A percentile compares a stretch with the other conserved stretches of the same genome.
Evolutionary conservation across 2,888 invertebrate genomes (phyloP).

Genomic region (Cosmia trapezina): DNA sequence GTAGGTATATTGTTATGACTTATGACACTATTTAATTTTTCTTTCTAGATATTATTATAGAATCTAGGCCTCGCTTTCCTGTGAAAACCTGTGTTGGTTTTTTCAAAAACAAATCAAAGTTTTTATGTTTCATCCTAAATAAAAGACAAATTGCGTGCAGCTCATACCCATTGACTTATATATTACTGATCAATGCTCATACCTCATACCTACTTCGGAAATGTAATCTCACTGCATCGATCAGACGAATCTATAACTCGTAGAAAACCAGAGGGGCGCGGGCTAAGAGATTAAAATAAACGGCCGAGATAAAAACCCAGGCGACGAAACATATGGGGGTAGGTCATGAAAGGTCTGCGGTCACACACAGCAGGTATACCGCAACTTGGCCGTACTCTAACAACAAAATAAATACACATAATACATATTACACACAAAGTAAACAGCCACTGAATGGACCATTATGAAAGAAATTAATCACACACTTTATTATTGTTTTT

Average conservation of each 20-base stretch:
- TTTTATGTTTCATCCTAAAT: not conserved
- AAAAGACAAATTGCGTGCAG: slow-evolving; percentile 21
- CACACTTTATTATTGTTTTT: slow-evolving; percentile 75
- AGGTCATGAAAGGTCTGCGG: slow-evolving; percentile 59
- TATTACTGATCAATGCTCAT: no score
- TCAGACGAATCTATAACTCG: slow-evolving; percentile 34
- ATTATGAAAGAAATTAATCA: slow-evolving; percentile 62
- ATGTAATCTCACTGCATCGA: slow-evolving; percentile 19
- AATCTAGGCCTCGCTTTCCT: not conserved
- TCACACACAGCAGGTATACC: slow-evolving; percentile 5
- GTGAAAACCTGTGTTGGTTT: not conserved
- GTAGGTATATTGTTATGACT: no score
- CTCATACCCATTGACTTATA: no score
- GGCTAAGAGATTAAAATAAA: slow-evolving; percentile 53
- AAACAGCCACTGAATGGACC: slow-evolving; percentile 60
- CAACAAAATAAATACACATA: slow-evolving; percentile 40
- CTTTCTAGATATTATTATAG: not conserved
- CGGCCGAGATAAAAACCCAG: slow-evolving; percentile 38
- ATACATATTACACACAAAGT: slow-evolving; percentile 43
- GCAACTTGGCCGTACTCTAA: slow-evolving; percentile 5
- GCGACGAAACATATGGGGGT: slow-evolving; percentile 58
- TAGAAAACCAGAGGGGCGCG: slow-evolving; percentile 39
- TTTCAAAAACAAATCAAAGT: not conserved
- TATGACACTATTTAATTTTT: not conserved
- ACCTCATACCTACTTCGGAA: no score